A percentile compares a stretch with the other conserved stretches of the same genome.
phyloP scores from a whole-genome alignment of 1,140 invertebrate genomes.

The Cyrtorhinus lividipennis region DNA sequence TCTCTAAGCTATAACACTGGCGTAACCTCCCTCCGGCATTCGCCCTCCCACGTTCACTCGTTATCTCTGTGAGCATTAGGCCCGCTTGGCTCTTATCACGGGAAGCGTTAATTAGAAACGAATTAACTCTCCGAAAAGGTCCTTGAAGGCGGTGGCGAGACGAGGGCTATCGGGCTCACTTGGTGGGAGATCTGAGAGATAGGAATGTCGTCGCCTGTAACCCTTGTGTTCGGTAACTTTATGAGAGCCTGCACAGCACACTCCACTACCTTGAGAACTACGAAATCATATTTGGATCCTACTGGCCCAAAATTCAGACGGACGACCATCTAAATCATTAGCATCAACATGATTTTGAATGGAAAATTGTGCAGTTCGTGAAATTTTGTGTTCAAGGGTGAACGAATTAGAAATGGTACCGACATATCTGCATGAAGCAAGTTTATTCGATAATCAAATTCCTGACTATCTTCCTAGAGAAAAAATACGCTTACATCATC shows the following conservation, averaged over 20 bases:
- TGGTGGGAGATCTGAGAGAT: not conserved
- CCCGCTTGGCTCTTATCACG: not conserved
- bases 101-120: slow-evolving; percentile 4
- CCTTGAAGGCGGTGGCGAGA: not conserved
- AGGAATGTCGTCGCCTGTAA: not conserved
- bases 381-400: too few species aligned
- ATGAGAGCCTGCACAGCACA: not conserved
- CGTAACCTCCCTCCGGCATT: not conserved
- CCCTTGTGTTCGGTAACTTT: not conserved
- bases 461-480: too few species aligned
- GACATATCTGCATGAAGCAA: too few species aligned
- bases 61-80: slow-evolving; percentile 5
- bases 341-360: too few species aligned
- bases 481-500: too few species aligned
- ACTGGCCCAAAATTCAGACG: too few species aligned
- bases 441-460: too few species aligned
- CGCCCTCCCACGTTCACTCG: not conserved
- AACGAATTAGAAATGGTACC: too few species aligned
- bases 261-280: too few species aligned
- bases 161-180: not conserved
- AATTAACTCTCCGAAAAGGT: not conserved
- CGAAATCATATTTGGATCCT: too few species aligned
- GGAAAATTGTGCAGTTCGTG: too few species aligned
- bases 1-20: not conserved
- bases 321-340: too few species aligned